Conservation (phyloP, 1,140 invertebrate species). For the Procambarus clarkii region DNA sequence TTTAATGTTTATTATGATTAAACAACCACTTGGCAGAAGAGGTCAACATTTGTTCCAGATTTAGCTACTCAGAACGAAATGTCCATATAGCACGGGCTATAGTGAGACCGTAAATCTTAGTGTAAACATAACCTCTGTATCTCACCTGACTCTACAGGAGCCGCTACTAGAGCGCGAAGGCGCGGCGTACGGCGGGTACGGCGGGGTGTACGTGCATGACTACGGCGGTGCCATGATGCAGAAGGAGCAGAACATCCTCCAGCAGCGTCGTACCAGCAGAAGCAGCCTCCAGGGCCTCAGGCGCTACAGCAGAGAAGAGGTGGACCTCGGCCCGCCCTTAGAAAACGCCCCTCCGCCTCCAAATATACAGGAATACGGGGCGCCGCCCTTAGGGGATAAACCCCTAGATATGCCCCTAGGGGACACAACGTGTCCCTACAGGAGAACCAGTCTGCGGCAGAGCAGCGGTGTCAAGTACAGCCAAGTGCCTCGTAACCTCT, state of each 20-base stretch:
- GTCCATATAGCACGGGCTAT: too few species aligned
- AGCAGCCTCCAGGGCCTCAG: constrained; percentile 44
- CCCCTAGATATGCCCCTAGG: too few species aligned
- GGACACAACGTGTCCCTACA: constrained; percentile 9
- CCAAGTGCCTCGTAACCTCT: constrained; percentile 68
- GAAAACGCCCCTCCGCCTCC: constrained; percentile 49
- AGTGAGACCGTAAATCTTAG: too few species aligned
- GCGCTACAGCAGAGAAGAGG: constrained; percentile 25
- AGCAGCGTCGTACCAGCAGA: constrained; percentile 50
- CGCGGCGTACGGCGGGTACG: constrained; percentile 45
- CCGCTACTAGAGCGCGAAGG: constrained; percentile 21
- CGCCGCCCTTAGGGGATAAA: not conserved
- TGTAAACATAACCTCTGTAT: too few species aligned
- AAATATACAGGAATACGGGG: constrained; percentile 8
- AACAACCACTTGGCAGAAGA: too few species aligned
- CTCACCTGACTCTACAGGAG: not conserved
- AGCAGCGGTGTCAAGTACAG: constrained; percentile 41
- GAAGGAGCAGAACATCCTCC: constrained; percentile 67
- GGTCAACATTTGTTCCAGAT: too few species aligned
- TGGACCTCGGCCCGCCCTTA: constrained; percentile 50
- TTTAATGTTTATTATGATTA: too few species aligned
- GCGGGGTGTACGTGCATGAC: constrained; percentile 72
- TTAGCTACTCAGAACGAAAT: too few species aligned
- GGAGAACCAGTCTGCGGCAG: constrained; percentile 49
- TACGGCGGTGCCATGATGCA: constrained; percentile 73